A percentile compares a stretch with the other conserved stretches of the same genome.
phyloP scores from a whole-genome alignment of 2,113 vertebrate genomes.

The Danionella cerebrum region DNA sequence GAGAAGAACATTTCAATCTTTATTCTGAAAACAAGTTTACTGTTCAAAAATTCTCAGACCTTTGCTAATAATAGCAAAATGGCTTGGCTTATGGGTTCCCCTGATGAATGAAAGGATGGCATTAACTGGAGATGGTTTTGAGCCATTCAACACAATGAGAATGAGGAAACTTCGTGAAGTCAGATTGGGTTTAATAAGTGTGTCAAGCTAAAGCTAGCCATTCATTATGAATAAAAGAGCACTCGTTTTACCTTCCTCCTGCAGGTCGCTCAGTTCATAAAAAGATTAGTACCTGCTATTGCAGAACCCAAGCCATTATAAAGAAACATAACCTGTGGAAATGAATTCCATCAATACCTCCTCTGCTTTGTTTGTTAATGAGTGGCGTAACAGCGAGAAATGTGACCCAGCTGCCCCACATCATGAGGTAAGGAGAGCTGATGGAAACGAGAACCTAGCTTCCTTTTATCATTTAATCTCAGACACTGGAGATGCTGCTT shows the following conservation, averaged over 20 bases:
- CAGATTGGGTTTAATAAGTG: too few species aligned
- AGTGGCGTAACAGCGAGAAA: background rate
- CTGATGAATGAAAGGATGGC: background rate
- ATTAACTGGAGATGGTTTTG: too few species aligned
- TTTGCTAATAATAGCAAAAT: background rate
- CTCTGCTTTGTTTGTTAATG: constrained; percentile 10
- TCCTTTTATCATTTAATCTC: constrained; percentile 6
- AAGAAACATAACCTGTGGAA: background rate
- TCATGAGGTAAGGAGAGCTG: background rate
- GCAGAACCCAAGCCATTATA: background rate
- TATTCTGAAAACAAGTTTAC: background rate
- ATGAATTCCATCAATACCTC: background rate
- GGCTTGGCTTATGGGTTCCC: background rate
- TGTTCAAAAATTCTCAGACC: background rate
- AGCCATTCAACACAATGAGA: too few species aligned
- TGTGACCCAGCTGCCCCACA: background rate
- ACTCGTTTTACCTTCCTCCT: background rate
- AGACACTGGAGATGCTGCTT: background rate
- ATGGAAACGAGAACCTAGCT: background rate
- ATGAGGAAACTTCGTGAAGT: too few species aligned
- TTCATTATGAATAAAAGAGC: background rate
- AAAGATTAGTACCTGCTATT: background rate
- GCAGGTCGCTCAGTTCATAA: background rate
- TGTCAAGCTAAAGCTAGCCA: background rate
- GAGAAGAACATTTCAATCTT: background rate